phyloP scores from a whole-genome alignment of 2,888 invertebrate species.

The Lottia gigantea region DNA sequence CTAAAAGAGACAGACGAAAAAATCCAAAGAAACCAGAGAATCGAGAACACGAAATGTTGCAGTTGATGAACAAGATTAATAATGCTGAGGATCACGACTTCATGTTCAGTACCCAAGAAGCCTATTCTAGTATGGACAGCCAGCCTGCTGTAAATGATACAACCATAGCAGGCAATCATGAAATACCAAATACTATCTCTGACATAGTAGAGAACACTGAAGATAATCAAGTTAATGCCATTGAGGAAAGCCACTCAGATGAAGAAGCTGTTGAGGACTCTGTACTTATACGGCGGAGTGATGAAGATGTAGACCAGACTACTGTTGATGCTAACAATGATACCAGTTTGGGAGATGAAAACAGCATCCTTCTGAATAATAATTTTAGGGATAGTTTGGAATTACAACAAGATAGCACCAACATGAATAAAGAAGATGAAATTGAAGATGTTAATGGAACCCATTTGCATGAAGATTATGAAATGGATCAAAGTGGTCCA shows the following conservation, averaged over 20 bases:
- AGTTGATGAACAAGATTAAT: constrained; percentile 41
- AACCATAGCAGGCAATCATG: not conserved
- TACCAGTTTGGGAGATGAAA: not conserved
- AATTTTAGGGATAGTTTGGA: too few species aligned
- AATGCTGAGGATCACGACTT: constrained; percentile 59
- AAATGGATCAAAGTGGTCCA: not conserved
- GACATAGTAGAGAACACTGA: not conserved
- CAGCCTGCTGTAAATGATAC: constrained; percentile 22
- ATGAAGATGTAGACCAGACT: constrained; percentile 3
- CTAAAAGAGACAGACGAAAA: not conserved
- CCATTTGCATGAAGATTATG: not conserved
- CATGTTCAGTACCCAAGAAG: constrained; percentile 55
- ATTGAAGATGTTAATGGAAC: not conserved
- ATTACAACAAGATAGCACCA: too few species aligned
- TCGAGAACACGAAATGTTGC: constrained; percentile 33
- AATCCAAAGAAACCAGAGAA: not conserved
- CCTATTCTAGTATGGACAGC: constrained; percentile 34
- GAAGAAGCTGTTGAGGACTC: constrained; percentile 12
- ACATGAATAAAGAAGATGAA: too few species aligned
- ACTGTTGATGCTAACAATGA: not conserved
- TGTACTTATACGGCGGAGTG: not conserved
- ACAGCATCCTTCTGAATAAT: not conserved
- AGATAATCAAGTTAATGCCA: constrained; percentile 24
- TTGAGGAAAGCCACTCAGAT: constrained; percentile 26
- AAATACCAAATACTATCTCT: not conserved